Conservation (phyloP, 2,113 vertebrate species). For the Ranitomeya variabilis region DNA sequence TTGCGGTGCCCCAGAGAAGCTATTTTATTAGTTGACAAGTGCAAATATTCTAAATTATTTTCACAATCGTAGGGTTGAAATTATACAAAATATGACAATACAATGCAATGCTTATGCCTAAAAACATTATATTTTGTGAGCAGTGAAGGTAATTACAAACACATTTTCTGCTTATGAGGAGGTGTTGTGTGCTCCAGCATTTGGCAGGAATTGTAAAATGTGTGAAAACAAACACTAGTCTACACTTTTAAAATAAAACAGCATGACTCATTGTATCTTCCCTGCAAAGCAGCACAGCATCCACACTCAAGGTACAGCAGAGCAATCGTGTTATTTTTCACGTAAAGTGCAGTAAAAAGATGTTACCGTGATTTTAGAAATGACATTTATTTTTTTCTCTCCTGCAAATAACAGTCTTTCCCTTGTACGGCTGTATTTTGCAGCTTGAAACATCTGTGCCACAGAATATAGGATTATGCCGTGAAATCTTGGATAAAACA, state of each 20-base stretch:
- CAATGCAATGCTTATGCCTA: not conserved
- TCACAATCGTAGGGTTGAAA: slow-evolving; percentile 24
- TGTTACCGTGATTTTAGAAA: not conserved
- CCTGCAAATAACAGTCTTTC: not conserved
- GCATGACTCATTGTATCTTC: slow-evolving; percentile 37
- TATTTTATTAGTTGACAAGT: not conserved
- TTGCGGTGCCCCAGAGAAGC: not conserved
- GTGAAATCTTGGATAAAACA: slow-evolving; percentile 5
- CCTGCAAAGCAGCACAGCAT: not conserved
- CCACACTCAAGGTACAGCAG: not conserved
- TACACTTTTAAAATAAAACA: slow-evolving; percentile 45
- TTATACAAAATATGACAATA: not conserved
- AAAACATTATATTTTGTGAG: slow-evolving; percentile 18
- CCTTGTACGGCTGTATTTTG: not conserved
- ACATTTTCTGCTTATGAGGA: slow-evolving; percentile 38
- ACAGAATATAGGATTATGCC: not conserved
- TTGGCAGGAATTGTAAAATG: slow-evolving; percentile 48
- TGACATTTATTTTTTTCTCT: not conserved
- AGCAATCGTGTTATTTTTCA: not conserved
- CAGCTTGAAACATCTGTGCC: slow-evolving; percentile 24
- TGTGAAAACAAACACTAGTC: slow-evolving; percentile 51
- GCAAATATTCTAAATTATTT: not conserved
- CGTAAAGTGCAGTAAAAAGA: not conserved
- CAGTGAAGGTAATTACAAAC: slow-evolving; percentile 44
- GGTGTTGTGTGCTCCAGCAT: slow-evolving; percentile 35